phyloP scores from a whole-genome alignment of 2,113 vertebrate species.

The Indicator indicator region DNA sequence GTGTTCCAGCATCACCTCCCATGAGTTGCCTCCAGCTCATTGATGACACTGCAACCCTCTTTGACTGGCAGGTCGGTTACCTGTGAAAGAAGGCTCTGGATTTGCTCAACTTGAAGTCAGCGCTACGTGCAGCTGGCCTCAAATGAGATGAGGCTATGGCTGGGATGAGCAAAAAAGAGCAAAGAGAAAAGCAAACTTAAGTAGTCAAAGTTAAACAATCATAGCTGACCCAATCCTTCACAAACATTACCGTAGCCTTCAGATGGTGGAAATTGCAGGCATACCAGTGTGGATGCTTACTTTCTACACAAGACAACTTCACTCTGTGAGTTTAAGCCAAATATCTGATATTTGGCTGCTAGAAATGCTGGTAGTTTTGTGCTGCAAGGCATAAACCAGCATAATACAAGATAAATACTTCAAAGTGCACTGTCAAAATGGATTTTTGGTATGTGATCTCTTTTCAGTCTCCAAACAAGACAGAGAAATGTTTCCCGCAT shows the following conservation, averaged over 20 bases:
- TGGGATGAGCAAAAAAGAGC: background rate
- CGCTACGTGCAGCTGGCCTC: accelerated
- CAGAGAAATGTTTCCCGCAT: background rate
- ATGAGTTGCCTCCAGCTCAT: background rate
- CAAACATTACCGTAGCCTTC: background rate
- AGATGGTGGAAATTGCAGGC: background rate
- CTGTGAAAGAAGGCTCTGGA: background rate
- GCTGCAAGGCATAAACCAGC: background rate
- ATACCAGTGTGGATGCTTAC: background rate
- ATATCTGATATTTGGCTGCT: background rate
- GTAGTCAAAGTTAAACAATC: background rate
- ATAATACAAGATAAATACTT: constrained; percentile 16
- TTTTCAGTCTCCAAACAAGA: background rate
- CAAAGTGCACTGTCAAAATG: constrained; percentile 22
- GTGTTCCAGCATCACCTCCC: background rate
- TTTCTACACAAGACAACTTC: background rate
- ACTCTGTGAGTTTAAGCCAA: background rate
- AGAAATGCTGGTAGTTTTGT: constrained; percentile 11
- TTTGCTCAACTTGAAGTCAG: background rate
- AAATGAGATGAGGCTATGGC: background rate
- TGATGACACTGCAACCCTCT: background rate
- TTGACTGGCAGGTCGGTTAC: background rate
- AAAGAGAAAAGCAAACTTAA: background rate
- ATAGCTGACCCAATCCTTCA: background rate
- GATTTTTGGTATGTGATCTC: constrained; percentile 29